Evolutionary conservation across 2,888 invertebrate species (phyloP).

Genomic region (Rotaria sp.): DNA sequence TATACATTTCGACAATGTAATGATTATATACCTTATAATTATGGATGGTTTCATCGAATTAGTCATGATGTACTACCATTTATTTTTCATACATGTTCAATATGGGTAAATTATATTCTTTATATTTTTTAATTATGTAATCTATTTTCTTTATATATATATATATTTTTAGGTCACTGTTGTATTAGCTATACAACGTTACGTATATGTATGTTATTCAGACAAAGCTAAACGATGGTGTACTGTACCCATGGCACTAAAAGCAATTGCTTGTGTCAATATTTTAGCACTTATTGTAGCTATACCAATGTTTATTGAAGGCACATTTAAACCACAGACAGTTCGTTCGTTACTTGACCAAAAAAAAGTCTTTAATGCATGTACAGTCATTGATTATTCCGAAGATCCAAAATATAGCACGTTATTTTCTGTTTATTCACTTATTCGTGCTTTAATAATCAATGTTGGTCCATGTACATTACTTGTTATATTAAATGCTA

Average conservation of each 20-base stretch:
- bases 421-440: constrained; percentile 69
- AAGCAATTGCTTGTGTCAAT: constrained; percentile 26
- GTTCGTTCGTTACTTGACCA: constrained; percentile 42
- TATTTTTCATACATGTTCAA: constrained; percentile 84
- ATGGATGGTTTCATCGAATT: constrained; percentile 67
- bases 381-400: constrained; percentile 42
- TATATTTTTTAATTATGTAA: not conserved
- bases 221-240: constrained; percentile 73
- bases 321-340: not conserved
- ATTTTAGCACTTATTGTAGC: constrained; percentile 47
- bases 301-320: constrained; percentile 16
- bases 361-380: constrained; percentile 45
- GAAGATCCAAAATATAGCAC: constrained; percentile 57
- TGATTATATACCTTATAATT: constrained; percentile 68
- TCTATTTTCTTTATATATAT: not conserved
- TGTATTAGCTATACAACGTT: constrained; percentile 80
- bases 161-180: constrained; percentile 62
- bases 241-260: constrained; percentile 61
- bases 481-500: constrained; percentile 76
- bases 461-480: constrained; percentile 80
- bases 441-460: constrained; percentile 81
- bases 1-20: constrained; percentile 80
- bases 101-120: constrained; percentile 62
- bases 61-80: constrained; percentile 55
- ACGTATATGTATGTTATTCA: constrained; percentile 88